Evolutionary conservation across 2,888 invertebrate genomes (phyloP), one percentile per base, ranked within the genome.

Genomic region (Clitarchus hookeri): DNA sequence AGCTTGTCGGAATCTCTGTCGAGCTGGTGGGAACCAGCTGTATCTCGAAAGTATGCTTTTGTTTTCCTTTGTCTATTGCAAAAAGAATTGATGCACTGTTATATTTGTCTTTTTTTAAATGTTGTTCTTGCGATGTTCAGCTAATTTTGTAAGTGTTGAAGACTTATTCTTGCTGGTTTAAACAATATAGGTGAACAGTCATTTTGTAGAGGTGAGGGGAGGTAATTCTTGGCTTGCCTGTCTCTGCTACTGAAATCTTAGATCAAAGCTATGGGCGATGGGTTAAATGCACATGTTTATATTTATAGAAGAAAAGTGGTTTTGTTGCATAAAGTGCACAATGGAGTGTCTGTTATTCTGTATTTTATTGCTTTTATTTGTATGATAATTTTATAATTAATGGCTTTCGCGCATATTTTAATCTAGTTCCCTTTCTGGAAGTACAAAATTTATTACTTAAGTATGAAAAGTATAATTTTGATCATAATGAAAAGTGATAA

Each of bases 321-420:
- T 65, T 65, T 65, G 8, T 65, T 65, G 65, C 65, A 16, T 65
- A 16, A 65, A 16, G n/a, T 65, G 65, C 65, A n/a, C n/a, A 65
- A 65, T 19, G n/a, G n/a, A n/a, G 23, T n/a, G 23, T 23, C 2
- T 16, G 23, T 65, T 65, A 19, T 65, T 65, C 16, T 65, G 65
- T 65, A 65, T 65, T 65, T 65, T 65, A 65, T 65, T 65, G 65
- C 65, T 65, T 65, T 65, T 65, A 65, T 65, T 65, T 65, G 65
- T 65, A 65, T 16, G n/a, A n/a, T 11, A 65, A 65, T 16, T 65
- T 65, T 65, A 23, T 23, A 23, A n/a, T 2, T 65, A 65, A n/a
- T 19, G 19, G 23, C n/a, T 19, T 16, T 16, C 0, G 19, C 3
- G 65, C 19, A 19, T 19, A 9, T 65, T 65, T 65, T 65, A 65